A percentile compares a stretch with the other conserved stretches of the same genome.
Conservation (phyloP, 2,797 vertebrate species). For the Darevskia mixta region DNA sequence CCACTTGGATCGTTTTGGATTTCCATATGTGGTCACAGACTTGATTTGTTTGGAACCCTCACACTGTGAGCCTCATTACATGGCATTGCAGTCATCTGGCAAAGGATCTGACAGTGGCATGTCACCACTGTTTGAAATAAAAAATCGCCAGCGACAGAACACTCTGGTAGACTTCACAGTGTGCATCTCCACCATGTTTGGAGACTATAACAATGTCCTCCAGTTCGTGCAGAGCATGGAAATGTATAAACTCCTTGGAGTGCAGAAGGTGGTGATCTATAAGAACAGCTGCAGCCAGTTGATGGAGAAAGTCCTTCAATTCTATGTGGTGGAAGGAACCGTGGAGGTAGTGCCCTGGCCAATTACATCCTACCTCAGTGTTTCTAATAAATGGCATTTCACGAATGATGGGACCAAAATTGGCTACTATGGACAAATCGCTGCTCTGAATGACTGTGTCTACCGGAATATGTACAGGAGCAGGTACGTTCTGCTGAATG, state of each 20-base stretch:
- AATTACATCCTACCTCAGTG: constrained; percentile 70
- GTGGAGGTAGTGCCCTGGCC: constrained; percentile 79
- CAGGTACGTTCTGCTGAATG: constrained; percentile 77
- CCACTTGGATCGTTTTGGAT: constrained; percentile 75
- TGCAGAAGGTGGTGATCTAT: constrained; percentile 77
- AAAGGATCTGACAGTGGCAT: not conserved
- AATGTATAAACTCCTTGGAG: constrained; percentile 78
- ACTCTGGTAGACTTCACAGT: constrained; percentile 75
- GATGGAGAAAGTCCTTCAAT: constrained; percentile 74
- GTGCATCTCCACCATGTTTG: constrained; percentile 81
- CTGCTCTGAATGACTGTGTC: constrained; percentile 81
- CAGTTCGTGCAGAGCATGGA: constrained; percentile 80
- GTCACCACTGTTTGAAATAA: constrained; percentile 65
- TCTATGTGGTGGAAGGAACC: constrained; percentile 73
- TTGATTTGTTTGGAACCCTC: constrained; percentile 58
- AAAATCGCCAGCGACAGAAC: constrained; percentile 31
- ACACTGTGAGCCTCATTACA: constrained; percentile 46
- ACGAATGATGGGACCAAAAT: constrained; percentile 55
- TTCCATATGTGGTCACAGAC: constrained; percentile 69
- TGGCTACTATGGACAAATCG: constrained; percentile 81
- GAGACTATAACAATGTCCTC: constrained; percentile 77
- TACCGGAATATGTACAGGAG: constrained; percentile 80
- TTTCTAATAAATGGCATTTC: constrained; percentile 69
- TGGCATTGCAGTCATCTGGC: constrained; percentile 49
- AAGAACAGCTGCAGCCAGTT: constrained; percentile 76